These are phyloP conservation scores for Seriola rivoliana DNA, from an alignment of 2,113 vertebrate species.

Conservation along the genomic window DNA sequence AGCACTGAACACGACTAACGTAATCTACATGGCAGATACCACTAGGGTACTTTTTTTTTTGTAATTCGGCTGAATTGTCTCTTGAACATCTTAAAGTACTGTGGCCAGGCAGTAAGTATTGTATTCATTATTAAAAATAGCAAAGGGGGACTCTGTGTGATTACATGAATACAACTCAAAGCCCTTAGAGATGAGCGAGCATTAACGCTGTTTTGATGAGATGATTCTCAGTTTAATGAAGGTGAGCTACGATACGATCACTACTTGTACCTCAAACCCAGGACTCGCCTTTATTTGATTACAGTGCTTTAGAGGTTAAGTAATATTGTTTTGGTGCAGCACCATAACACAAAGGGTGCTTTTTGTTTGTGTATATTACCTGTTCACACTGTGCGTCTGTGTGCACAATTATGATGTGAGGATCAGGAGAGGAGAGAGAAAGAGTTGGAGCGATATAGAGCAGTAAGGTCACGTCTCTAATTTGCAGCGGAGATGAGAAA, in stretches of 20 bases:
- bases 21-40: not conserved
- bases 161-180: conserved; percentile 12
- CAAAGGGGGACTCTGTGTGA: not conserved
- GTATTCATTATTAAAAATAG: conserved; percentile 21
- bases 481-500: conserved; percentile 78
- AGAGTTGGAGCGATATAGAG: conserved; percentile 32
- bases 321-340: conserved; percentile 48
- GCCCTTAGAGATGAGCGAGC: conserved; percentile 39
- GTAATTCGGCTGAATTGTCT: not conserved
- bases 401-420: conserved; percentile 50
- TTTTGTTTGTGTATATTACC: conserved; percentile 49
- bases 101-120: not conserved
- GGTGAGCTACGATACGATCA: conserved; percentile 33
- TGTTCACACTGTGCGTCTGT: conserved; percentile 33
- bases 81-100: not conserved
- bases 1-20: no score
- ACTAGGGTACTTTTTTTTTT: not conserved
- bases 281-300: conserved; percentile 65
- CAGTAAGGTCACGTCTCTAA: conserved; percentile 71
- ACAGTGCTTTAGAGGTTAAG: conserved; percentile 60
- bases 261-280: conserved; percentile 36
- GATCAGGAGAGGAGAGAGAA: conserved; percentile 37
- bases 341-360: conserved; percentile 22
- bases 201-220: conserved; percentile 48
- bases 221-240: conserved; percentile 57